Percentiles rank a stretch among this genome's conserved stretches.
These are phyloP conservation scores for Micropterix aruncella DNA, from an alignment of 2,888 invertebrate species.

Conservation along the genomic window DNA sequence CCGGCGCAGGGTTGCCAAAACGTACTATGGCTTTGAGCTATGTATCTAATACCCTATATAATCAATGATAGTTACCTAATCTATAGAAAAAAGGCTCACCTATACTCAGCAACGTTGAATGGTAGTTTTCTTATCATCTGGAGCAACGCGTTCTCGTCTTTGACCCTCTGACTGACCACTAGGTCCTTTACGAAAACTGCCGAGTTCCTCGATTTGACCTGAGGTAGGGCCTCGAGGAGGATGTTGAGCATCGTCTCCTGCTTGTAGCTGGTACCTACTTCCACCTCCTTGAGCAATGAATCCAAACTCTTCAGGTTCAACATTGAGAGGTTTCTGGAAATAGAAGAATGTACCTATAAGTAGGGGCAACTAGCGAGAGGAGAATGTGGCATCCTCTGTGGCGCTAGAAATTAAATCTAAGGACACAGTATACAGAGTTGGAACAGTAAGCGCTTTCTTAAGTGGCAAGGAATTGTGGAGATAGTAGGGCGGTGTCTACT, in stretches of 20 bases:
- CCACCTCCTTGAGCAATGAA: conserved; percentile 39
- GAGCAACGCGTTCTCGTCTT: conserved; percentile 30
- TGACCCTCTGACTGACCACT: conserved; percentile 37
- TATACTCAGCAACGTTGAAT: conserved; percentile 48
- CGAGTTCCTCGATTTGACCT: conserved; percentile 50
- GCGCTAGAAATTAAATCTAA: too few species aligned
- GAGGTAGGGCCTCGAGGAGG: conserved; percentile 56
- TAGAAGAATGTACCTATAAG: background rate
- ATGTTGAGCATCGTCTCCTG: conserved; percentile 61
- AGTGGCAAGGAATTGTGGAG: too few species aligned
- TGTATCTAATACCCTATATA: too few species aligned
- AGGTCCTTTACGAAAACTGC: conserved; percentile 50
- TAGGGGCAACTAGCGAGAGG: background rate
- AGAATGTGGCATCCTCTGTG: too few species aligned
- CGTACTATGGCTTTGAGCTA: too few species aligned
- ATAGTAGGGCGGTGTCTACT: too few species aligned
- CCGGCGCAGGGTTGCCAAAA: too few species aligned
- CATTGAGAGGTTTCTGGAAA: conserved; percentile 27
- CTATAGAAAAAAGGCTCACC: too few species aligned
- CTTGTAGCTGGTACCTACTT: conserved; percentile 57
- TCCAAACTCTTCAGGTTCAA: conserved; percentile 23
- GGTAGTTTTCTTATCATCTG: conserved; percentile 54
- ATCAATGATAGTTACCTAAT: too few species aligned
- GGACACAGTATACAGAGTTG: too few species aligned
- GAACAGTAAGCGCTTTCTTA: too few species aligned